A percentile compares a stretch with the other conserved stretches of the same genome.
phyloP scores from a whole-genome alignment of 2,888 invertebrate species.

The Netelia fuscicornis region DNA sequence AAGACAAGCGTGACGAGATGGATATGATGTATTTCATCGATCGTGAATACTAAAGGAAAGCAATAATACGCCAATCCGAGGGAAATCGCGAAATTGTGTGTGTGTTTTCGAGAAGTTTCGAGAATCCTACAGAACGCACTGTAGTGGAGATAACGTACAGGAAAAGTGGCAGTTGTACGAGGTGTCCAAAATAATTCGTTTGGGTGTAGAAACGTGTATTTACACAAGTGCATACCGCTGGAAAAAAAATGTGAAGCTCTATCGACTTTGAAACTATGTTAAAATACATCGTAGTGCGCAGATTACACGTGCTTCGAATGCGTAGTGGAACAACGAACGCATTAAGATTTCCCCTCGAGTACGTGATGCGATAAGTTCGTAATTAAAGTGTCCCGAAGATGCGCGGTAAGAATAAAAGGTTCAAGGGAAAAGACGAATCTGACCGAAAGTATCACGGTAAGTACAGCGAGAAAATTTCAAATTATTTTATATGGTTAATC shows the following conservation, averaged over 20 bases:
- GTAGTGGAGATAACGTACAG: background rate
- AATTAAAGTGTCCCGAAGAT: slow-evolving; percentile 64
- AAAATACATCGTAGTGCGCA: slow-evolving; percentile 27
- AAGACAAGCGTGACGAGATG: slow-evolving; percentile 2
- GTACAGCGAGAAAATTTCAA: background rate
- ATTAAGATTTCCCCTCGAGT: slow-evolving; percentile 34
- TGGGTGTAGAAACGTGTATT: background rate
- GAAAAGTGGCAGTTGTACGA: background rate
- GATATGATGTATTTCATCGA: background rate
- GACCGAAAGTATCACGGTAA: slow-evolving; percentile 66
- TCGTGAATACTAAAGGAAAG: background rate
- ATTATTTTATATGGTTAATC: background rate
- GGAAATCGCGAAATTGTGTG: background rate
- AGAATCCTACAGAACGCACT: background rate
- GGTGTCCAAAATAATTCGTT: background rate
- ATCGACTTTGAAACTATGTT: slow-evolving; percentile 35
- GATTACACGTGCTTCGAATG: slow-evolving; percentile 59
- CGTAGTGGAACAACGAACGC: slow-evolving; percentile 39
- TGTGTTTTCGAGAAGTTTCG: background rate
- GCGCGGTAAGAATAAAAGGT: slow-evolving; percentile 70
- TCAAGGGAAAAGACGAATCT: slow-evolving; percentile 61
- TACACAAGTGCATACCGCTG: background rate
- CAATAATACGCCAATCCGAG: background rate
- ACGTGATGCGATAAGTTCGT: slow-evolving; percentile 27
- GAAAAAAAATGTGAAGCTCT: background rate